Percentiles rank a stretch among this genome's conserved stretches.
Evolutionary conservation across 2,797 vertebrate genomes (phyloP).

Genomic region (Danio choprae): DNA sequence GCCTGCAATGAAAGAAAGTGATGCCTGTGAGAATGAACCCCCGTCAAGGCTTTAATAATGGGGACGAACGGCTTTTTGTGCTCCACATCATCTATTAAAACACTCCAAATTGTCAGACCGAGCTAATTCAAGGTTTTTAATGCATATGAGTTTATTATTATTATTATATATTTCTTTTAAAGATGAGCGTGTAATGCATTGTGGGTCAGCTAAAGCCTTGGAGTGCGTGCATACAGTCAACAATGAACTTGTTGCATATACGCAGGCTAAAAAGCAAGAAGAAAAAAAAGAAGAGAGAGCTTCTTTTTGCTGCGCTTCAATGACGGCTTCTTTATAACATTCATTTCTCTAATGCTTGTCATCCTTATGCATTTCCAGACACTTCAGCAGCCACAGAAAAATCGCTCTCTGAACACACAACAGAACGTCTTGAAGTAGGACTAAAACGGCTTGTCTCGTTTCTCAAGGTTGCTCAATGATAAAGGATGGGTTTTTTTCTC

Average conservation of each 20-base stretch:
- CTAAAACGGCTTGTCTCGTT: slow-evolving; percentile 69
- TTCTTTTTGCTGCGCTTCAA: slow-evolving; percentile 58
- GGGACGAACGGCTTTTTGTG: slow-evolving; percentile 47
- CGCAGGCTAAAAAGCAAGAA: slow-evolving; percentile 7
- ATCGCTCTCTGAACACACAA: slow-evolving; percentile 68
- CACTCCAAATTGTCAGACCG: slow-evolving; percentile 4
- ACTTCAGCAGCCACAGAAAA: slow-evolving; percentile 68
- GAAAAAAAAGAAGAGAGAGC: slow-evolving; percentile 51
- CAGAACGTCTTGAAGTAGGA: slow-evolving; percentile 75
- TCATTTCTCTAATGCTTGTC: slow-evolving; percentile 62
- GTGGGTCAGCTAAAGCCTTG: slow-evolving; percentile 18
- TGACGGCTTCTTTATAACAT: slow-evolving; percentile 59
- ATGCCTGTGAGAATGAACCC: slow-evolving; percentile 42
- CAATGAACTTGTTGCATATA: slow-evolving; percentile 51
- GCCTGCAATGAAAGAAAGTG: slow-evolving; percentile 53
- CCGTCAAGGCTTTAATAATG: slow-evolving; percentile 34
- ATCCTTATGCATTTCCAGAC: slow-evolving; percentile 68
- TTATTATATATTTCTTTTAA: slow-evolving; percentile 15
- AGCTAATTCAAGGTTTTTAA: slow-evolving; percentile 30
- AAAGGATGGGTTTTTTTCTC: slow-evolving; percentile 70
- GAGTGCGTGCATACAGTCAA: slow-evolving; percentile 24
- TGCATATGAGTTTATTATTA: background rate
- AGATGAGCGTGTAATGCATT: background rate
- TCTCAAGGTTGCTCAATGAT: slow-evolving; percentile 80
- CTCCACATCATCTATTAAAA: slow-evolving; percentile 49